Conservation (phyloP, 1,140 invertebrate genomes). For the Psix sp. region DNA sequence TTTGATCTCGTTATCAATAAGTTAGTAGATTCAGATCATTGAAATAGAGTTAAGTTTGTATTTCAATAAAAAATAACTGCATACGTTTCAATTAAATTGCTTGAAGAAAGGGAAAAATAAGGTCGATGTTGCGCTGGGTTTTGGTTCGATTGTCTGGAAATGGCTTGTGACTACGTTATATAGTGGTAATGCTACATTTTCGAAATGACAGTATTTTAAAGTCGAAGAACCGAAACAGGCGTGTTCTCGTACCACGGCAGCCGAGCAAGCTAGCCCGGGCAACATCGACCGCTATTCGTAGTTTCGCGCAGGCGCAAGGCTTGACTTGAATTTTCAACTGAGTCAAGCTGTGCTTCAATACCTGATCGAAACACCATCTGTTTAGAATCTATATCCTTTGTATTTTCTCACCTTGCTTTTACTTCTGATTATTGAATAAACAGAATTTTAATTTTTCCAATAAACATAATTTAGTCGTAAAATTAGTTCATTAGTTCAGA, state of each 20-base stretch:
- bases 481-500: too few relatives aligned
- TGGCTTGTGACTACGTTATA: slow-evolving; percentile 29
- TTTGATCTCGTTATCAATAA: too few relatives aligned
- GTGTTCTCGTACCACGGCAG: slow-evolving; percentile 58
- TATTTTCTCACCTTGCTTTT: slow-evolving; percentile 32
- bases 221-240: slow-evolving; percentile 59
- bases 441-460: too few relatives aligned
- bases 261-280: slow-evolving; percentile 71
- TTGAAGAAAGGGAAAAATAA: not conserved
- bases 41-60: too few relatives aligned
- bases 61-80: not conserved
- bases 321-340: slow-evolving; percentile 64
- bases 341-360: slow-evolving; percentile 69
- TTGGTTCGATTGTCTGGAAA: slow-evolving; percentile 23
- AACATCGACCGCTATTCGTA: slow-evolving; percentile 74
- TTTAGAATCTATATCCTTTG: slow-evolving; percentile 42
- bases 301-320: slow-evolving; percentile 69
- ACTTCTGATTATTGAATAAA: too few relatives aligned
- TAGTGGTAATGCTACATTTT: slow-evolving; percentile 46
- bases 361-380: slow-evolving; percentile 65
- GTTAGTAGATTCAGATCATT: too few relatives aligned
- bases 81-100: slow-evolving; percentile 8
- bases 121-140: not conserved
- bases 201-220: slow-evolving; percentile 65
- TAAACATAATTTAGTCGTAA: too few relatives aligned